A percentile compares a stretch with the other conserved stretches of the same genome.
Conservation (phyloP, 2,888 invertebrate species). For the Monoplex corrugatus region DNA sequence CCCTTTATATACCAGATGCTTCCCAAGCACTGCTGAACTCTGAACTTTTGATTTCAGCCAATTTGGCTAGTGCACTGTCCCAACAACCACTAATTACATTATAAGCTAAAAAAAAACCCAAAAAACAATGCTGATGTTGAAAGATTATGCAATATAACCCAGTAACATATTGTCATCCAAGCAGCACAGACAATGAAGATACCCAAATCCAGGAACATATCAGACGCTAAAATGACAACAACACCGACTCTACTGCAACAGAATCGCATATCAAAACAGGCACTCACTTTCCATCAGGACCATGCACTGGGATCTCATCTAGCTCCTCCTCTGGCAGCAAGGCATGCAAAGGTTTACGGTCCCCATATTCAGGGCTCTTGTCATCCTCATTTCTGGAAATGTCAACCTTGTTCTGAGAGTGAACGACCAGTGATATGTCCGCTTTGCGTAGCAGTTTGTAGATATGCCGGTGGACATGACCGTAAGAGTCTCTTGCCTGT, state of each 20-base stretch:
- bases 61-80: too few species aligned
- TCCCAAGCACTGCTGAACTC: too few species aligned
- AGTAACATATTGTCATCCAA: too few species aligned
- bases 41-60: too few species aligned
- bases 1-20: too few species aligned
- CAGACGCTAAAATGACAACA: not conserved
- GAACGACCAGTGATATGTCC: constrained; percentile 59
- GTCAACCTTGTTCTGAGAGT: constrained; percentile 41
- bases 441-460: constrained; percentile 62
- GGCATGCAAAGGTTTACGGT: constrained; percentile 75
- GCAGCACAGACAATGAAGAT: too few species aligned
- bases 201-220: not conserved
- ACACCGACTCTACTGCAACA: too few species aligned
- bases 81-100: too few species aligned
- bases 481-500: constrained; percentile 63
- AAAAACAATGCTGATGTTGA: too few species aligned
- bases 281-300: constrained; percentile 71
- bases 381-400: constrained; percentile 37
- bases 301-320: constrained; percentile 78
- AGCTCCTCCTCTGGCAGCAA: constrained; percentile 76
- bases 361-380: constrained; percentile 46
- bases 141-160: too few species aligned
- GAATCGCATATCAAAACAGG: too few species aligned
- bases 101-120: too few species aligned
- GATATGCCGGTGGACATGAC: constrained; percentile 69